A percentile compares a stretch with the other conserved stretches of the same genome.
These are phyloP conservation scores for Spicauda simplicius DNA, from an alignment of 2,888 invertebrate species.

Conservation along the genomic window DNA sequence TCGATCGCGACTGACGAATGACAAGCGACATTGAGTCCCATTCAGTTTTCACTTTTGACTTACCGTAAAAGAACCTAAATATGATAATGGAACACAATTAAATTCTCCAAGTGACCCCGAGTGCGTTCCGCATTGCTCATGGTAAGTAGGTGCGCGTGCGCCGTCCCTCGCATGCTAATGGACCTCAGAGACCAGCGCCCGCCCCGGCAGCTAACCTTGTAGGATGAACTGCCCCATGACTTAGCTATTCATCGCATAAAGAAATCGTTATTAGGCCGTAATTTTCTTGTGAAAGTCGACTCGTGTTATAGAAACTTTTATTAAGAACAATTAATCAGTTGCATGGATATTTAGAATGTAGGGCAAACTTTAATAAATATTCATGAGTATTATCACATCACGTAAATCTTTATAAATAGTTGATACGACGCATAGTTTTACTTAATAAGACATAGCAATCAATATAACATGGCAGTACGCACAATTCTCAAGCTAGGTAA, in stretches of 20 bases:
- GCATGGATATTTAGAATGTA: constrained; percentile 2
- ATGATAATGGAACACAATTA: constrained; percentile 85
- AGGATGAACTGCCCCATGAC: constrained; percentile 68
- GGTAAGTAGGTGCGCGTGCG: constrained; percentile 73
- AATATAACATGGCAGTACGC: not conserved
- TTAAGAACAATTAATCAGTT: constrained; percentile 9
- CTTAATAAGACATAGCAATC: constrained; percentile 7
- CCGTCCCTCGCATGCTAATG: constrained; percentile 74
- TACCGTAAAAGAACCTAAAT: constrained; percentile 84
- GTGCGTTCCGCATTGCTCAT: constrained; percentile 81
- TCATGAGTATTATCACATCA: not conserved
- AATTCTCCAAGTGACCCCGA: constrained; percentile 78
- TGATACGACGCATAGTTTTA: not conserved
- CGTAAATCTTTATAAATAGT: not conserved
- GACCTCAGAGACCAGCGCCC: constrained; percentile 52
- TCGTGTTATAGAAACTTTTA: constrained; percentile 40
- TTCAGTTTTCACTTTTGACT: constrained; percentile 84
- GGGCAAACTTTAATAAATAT: not conserved
- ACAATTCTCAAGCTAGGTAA: not conserved
- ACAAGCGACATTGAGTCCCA: constrained; percentile 67
- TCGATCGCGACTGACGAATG: constrained; percentile 80
- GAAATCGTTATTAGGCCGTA: constrained; percentile 69
- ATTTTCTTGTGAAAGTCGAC: constrained; percentile 75
- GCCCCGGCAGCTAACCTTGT: constrained; percentile 58
- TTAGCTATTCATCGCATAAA: constrained; percentile 69